Base-by-base conservation (phyloP, 2,113 vertebrate genomes). In the Engystomops pustulosus region DNA sequence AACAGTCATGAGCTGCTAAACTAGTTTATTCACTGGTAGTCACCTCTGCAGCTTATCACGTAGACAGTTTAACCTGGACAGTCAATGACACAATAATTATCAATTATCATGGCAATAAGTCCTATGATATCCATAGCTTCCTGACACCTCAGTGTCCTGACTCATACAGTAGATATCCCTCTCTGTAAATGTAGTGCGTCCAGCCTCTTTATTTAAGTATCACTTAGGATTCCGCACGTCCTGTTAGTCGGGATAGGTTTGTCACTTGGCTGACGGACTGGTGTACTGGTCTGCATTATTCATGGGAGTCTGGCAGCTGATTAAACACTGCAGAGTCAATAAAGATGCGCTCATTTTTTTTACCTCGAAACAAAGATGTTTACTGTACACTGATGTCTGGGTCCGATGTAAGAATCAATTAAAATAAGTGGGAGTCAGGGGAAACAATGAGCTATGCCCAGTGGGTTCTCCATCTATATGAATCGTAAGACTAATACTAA, bases 271-370 rank as follows among this genome's bases (percentile, higher is more conserved):
- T 82, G 80, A 72, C 36, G 38, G 68, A 45, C 80, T 60, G 17
- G 34, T 60, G 36, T 60, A 30, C 68, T 17, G 68, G 45, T 44
- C 51, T 72, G 80, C 68, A 82, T 82, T 82, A 82, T 82, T 82
- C 80, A 81, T 81, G 67, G 9, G 68, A 34, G n/a, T 38, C 80
- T 82, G 68, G 68, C 80, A 82, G 69, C 68, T 82, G 80, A 44
- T 82, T 58, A 82, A 82, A 82, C 80, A 72, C 51, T 32, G 47
- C 80, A 81, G 69, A 81, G 80, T 81, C 80, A 81, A 81, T 81
- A 58, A 81, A 81, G 67, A 81, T 58, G 45, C 68, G 58, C 58
- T 44, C 68, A 71, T 72, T 55, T 81, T 80, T 53, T 70, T 68
- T 70, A 51, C 20, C 14, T 27, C 45, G 25, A 55, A 81, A 81